These are phyloP conservation scores for Scomber colias DNA, from an alignment of 2,113 vertebrate genomes.

Conservation along the genomic window DNA sequence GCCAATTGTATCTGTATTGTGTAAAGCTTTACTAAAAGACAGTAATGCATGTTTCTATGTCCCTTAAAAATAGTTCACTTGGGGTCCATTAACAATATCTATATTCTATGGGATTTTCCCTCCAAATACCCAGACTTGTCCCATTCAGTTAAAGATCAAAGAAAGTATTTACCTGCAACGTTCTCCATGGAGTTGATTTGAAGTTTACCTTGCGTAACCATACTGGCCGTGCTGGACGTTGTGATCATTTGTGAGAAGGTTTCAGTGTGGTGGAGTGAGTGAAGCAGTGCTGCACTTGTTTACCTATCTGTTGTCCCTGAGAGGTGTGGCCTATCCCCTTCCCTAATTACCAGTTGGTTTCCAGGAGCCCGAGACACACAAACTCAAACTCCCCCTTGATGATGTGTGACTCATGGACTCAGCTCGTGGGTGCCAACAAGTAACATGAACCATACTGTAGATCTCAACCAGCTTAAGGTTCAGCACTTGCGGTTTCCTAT, in stretches of 20 bases:
- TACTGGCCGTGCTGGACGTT: slow-evolving; percentile 61
- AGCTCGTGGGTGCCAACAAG: slow-evolving; percentile 1
- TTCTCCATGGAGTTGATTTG: slow-evolving; percentile 67
- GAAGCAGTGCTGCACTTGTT: slow-evolving; percentile 35
- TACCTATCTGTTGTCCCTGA: slow-evolving; percentile 17
- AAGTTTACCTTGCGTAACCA: slow-evolving; percentile 71
- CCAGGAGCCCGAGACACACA: not conserved
- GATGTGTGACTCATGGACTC: slow-evolving; percentile 9
- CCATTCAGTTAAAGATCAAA: not conserved
- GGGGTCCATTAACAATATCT: too few species aligned
- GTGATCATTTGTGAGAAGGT: slow-evolving; percentile 52
- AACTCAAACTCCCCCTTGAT: not conserved
- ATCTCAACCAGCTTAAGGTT: not conserved
- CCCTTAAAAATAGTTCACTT: not conserved
- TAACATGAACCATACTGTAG: slow-evolving; percentile 31
- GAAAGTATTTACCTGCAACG: slow-evolving; percentile 79
- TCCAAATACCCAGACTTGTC: too few species aligned
- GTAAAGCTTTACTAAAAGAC: not conserved
- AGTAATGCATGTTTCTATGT: too few species aligned
- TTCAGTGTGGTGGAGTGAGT: slow-evolving; percentile 15
- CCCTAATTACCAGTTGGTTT: slow-evolving; percentile 13
- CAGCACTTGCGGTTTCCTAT: not conserved
- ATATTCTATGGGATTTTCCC: too few species aligned
- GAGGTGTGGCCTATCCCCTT: slow-evolving; percentile 52
- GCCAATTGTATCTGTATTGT: not conserved